phyloP scores from a whole-genome alignment of 2,797 vertebrate genomes.

The Rhinoraja longicauda region DNA sequence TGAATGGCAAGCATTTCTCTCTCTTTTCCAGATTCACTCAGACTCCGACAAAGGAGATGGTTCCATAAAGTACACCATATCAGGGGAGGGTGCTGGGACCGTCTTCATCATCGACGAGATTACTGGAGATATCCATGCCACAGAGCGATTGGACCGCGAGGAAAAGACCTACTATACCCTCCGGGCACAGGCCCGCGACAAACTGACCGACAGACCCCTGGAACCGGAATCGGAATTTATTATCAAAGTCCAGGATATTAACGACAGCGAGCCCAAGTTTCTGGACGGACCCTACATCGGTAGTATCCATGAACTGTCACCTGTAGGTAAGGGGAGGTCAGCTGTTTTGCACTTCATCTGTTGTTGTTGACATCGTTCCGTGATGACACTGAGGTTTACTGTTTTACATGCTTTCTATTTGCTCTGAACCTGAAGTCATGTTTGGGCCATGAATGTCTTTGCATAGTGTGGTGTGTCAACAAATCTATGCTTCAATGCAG shows the following conservation, averaged over 20 bases:
- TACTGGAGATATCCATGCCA: constrained; percentile 93
- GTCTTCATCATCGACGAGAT: constrained; percentile 95
- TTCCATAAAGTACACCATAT: constrained; percentile 97
- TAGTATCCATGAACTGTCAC: constrained; percentile 89
- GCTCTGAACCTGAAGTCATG: background rate
- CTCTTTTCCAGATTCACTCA: constrained; percentile 80
- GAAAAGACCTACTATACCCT: constrained; percentile 93
- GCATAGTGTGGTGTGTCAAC: background rate
- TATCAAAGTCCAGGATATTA: constrained; percentile 98
- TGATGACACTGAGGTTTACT: background rate
- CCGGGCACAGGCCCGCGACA: constrained; percentile 80
- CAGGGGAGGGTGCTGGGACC: constrained; percentile 85
- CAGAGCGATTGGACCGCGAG: constrained; percentile 84
- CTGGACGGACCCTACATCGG: constrained; percentile 90
- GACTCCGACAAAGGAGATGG: constrained; percentile 92
- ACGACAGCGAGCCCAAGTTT: constrained; percentile 94
- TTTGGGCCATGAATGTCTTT: background rate
- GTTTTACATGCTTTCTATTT: background rate
- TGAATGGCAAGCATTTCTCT: background rate
- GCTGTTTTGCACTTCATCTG: background rate
- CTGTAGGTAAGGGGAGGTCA: constrained; percentile 65
- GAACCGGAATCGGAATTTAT: constrained; percentile 95
- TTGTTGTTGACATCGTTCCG: background rate
- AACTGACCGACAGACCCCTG: constrained; percentile 72
- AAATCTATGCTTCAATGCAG: background rate